Base-by-base conservation (phyloP, 2,113 vertebrate species). In the Notarius lentiginosus region DNA sequence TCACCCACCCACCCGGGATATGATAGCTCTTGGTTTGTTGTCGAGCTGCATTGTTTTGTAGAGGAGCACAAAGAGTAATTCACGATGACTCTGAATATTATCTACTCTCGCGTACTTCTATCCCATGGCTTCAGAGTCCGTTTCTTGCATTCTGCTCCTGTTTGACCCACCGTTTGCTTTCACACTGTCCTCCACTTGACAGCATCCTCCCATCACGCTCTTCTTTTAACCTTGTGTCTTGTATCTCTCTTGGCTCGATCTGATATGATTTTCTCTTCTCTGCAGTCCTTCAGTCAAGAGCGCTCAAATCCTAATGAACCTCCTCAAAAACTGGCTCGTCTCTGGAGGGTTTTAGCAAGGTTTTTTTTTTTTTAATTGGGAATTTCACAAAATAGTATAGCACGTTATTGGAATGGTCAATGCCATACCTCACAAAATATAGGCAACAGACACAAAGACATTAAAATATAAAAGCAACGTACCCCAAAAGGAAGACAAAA, bases 251-350 rank as follows among this genome's bases (percentile, higher is more conserved):
- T 58, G 0, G 17, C 58, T 63, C 55, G 86, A 47, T 81, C 79
- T 61, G 30, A 61, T 81, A 20, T 61, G 56, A 70, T 66, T 24
- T 75, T 81, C 60, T 49, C 55, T 70, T 83, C 55, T 49, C 55
- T 73, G 68, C 41, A 56, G 87, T 55, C 47, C 87, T 89, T 83
- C 86, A 84, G 84, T 89, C 65, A 63, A 88, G 84, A 86, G 88
- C 79, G 58, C 89, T 89, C 73, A 55, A 87, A 77, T 88, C 73
- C 79, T 55, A 68, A 89, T 76, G 47, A 82, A 84, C 70, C 84
- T 90, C 84, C 75, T 87, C 75, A 79, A 85, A 41, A 83, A 55
- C 76, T 6, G n/a, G 47, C 34, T 30, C 14, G 8, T 30, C 22
- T 90, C 87, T 61, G 58, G 51, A 79, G 56, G 82, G 65, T 83